Conservation (phyloP, 2,888 invertebrate genomes). For the Noctua pronuba region DNA sequence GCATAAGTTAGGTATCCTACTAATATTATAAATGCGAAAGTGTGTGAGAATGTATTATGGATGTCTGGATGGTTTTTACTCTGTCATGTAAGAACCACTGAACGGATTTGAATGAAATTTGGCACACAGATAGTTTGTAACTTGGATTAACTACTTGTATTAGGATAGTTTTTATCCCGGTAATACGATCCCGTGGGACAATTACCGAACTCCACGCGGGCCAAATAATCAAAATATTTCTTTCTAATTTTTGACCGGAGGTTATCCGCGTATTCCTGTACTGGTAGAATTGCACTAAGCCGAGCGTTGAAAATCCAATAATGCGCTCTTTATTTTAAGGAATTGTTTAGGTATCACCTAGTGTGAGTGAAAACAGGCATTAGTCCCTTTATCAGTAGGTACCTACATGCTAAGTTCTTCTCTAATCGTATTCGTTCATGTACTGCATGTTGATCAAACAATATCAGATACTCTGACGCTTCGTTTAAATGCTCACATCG, state of each 20-base stretch:
- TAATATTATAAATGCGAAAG: too few relatives aligned
- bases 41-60: too few relatives aligned
- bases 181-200: too few relatives aligned
- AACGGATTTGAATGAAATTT: too few relatives aligned
- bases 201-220: too few relatives aligned
- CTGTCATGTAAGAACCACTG: too few relatives aligned
- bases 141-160: too few relatives aligned
- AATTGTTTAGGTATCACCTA: background rate
- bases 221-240: background rate
- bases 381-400: slow-evolving; percentile 43
- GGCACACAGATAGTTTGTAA: too few relatives aligned
- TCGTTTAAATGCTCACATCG: slow-evolving; percentile 72
- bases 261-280: background rate
- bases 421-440: slow-evolving; percentile 96
- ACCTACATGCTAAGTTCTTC: slow-evolving; percentile 90
- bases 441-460: slow-evolving; percentile 97
- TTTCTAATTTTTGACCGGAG: background rate
- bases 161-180: too few relatives aligned
- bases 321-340: background rate
- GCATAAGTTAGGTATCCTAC: too few relatives aligned
- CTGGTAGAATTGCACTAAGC: background rate
- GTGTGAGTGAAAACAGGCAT: background rate
- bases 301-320: too few relatives aligned
- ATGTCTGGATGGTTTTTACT: too few relatives aligned
- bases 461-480: slow-evolving; percentile 88